A percentile compares a stretch with the other conserved stretches of the same genome.
phyloP scores from a whole-genome alignment of 2,888 invertebrate species.

The Nebria salina region DNA sequence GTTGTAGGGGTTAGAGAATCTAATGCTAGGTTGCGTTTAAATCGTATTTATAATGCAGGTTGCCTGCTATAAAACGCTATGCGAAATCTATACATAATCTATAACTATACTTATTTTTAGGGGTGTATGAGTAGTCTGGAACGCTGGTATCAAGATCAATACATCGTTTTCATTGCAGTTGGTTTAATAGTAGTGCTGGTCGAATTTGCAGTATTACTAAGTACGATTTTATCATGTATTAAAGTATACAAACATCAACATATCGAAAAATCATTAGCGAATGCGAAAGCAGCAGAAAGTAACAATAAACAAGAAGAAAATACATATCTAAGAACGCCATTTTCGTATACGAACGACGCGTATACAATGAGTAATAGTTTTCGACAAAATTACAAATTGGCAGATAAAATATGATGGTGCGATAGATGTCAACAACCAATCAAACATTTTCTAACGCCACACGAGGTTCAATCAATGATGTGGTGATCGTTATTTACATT shows the following conservation, averaged over 20 bases:
- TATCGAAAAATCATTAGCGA: slow-evolving; percentile 51
- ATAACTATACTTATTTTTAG: slow-evolving; percentile 60
- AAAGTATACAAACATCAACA: slow-evolving; percentile 67
- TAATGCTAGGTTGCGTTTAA: neutral
- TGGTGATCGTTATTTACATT: slow-evolving; percentile 61
- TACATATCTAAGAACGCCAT: slow-evolving; percentile 51
- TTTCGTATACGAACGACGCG: slow-evolving; percentile 59
- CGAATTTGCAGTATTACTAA: slow-evolving; percentile 76
- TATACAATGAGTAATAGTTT: slow-evolving; percentile 60
- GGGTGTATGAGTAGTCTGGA: slow-evolving; percentile 77
- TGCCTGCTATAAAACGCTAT: slow-evolving; percentile 7
- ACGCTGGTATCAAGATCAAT: slow-evolving; percentile 81
- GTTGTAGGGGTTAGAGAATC: neutral
- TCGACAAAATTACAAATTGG: slow-evolving; percentile 59
- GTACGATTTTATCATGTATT: slow-evolving; percentile 77
- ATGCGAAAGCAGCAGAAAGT: slow-evolving; percentile 13
- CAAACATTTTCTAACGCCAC: slow-evolving; percentile 56
- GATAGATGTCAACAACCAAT: slow-evolving; percentile 54
- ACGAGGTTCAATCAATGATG: slow-evolving; percentile 69
- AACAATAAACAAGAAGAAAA: slow-evolving; percentile 38
- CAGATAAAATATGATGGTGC: slow-evolving; percentile 61
- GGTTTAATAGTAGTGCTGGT: slow-evolving; percentile 75
- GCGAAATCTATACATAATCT: slow-evolving; percentile 10
- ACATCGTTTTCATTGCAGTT: slow-evolving; percentile 72
- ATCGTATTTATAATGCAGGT: neutral